Base-by-base conservation (phyloP, 2,797 vertebrate species). In the Argya squamiceps region DNA sequence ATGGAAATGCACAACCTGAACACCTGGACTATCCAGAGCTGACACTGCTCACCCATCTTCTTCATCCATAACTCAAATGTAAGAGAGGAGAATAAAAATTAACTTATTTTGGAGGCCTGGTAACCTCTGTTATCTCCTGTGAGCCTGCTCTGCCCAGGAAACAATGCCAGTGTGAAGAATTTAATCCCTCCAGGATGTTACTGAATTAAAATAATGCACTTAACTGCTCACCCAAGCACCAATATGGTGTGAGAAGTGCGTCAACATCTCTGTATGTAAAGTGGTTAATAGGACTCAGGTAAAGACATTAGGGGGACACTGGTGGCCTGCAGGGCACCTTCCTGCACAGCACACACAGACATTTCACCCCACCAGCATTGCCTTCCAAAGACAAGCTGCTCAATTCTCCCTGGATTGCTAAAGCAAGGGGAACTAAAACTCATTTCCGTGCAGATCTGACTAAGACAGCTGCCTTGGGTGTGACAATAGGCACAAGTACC, bases 301-400 rank as follows among this genome's bases (percentile, higher is more conserved):
- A 46, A 63, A 79, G 78, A 14, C 47, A 34, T 23, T 4, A n/a
- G 44, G 55, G 52, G 65, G 37, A 26, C 79, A 21, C 71, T 47
- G 73, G 30, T 30, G 80, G 37, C 71, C 62, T 44, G 50, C 58
- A 62, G 73, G 34, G 11, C 27, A 55, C 44, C 36, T 14, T 12
- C 30, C 30, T 29, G 41, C 30, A 32, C 9, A 32, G 41, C 64
- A 81, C 67, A 36, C 24, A 15, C 2, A 16, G 2, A 24, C 12
- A 14, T 22, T 52, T 34, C 77, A 44, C 29, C 30, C 15, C 5
- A 0, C 9, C 27, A 62, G 30, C 2, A 0, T 1, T n/a, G n/a
- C 50, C 43, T 84, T 60, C 64, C 65, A 30, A 37, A 58, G 29
- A 41, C 27, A 58, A 76, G 47, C n/a, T 7, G 2, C 24, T 32